These are phyloP conservation scores for Tetranychus truncatus DNA, from an alignment of 2,888 invertebrate genomes.

Conservation along the genomic window DNA sequence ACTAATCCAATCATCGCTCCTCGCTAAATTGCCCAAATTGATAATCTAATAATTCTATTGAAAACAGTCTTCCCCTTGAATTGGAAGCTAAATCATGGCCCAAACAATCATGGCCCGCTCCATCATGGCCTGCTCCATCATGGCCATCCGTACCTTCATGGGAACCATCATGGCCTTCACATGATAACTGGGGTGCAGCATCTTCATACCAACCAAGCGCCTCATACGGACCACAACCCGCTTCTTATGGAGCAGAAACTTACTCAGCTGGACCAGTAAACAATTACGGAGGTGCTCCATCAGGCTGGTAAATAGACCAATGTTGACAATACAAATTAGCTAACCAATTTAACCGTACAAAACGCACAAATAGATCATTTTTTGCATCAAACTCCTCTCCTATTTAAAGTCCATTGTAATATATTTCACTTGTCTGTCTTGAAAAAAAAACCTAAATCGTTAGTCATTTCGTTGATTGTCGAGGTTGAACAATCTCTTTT, in stretches of 20 bases:
- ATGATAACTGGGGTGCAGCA: neutral
- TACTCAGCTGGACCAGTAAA: neutral
- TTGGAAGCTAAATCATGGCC: constrained; percentile 6
- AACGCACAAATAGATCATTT: neutral
- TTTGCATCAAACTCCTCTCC: no score
- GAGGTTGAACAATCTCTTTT: no score
- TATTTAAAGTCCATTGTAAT: no score
- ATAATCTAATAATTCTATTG: neutral
- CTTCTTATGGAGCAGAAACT: neutral
- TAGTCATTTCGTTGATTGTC: no score
- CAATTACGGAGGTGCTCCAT: neutral
- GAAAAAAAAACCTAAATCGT: no score
- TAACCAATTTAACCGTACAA: neutral
- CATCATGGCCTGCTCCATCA: constrained; percentile 1
- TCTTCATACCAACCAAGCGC: neutral
- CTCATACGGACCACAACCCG: neutral
- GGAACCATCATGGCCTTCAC: neutral
- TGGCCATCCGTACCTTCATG: neutral
- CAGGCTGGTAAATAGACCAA: neutral
- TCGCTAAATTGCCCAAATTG: neutral
- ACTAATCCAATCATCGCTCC: neutral
- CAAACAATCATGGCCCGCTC: constrained; percentile 5
- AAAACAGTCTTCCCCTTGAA: neutral
- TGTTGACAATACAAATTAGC: neutral
- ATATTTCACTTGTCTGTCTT: no score